These are phyloP conservation scores for Thereva unica DNA, from an alignment of 2,888 invertebrate species.

Conservation along the genomic window DNA sequence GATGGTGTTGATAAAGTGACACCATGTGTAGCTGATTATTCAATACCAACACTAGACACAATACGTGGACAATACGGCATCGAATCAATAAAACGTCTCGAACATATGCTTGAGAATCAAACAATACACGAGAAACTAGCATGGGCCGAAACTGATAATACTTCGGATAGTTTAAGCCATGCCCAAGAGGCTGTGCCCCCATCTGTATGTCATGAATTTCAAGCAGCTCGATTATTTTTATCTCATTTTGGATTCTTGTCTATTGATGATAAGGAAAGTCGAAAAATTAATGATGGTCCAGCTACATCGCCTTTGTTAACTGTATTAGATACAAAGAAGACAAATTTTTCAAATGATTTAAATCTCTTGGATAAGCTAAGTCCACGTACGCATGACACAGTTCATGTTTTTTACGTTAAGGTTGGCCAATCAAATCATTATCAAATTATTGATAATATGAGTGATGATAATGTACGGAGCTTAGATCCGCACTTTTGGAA, in stretches of 20 bases:
- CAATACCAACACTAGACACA: slow-evolving; percentile 85
- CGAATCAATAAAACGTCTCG: slow-evolving; percentile 64
- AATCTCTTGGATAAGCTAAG: slow-evolving; percentile 84
- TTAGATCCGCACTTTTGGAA: slow-evolving; percentile 64
- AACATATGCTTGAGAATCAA: slow-evolving; percentile 74
- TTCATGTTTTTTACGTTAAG: slow-evolving; percentile 91
- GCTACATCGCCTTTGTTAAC: slow-evolving; percentile 52
- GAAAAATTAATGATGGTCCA: slow-evolving; percentile 50
- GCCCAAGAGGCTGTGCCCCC: slow-evolving; percentile 79
- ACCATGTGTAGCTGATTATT: slow-evolving; percentile 85
- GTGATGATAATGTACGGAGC: slow-evolving; percentile 51
- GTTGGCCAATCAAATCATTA: slow-evolving; percentile 77
- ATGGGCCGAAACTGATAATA: slow-evolving; percentile 59
- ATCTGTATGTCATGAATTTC: slow-evolving; percentile 86
- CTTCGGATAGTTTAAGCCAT: slow-evolving; percentile 59
- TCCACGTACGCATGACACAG: slow-evolving; percentile 86
- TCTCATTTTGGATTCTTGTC: slow-evolving; percentile 94
- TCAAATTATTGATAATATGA: slow-evolving; percentile 71
- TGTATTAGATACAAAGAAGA: slow-evolving; percentile 54
- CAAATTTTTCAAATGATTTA: slow-evolving; percentile 79
- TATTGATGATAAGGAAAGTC: slow-evolving; percentile 60
- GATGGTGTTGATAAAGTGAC: slow-evolving; percentile 79
- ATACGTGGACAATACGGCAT: slow-evolving; percentile 65
- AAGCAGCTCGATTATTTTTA: slow-evolving; percentile 91
- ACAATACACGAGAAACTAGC: slow-evolving; percentile 64